Base-by-base conservation (phyloP, 2,888 invertebrate genomes). In the Folsomia manolachei region DNA sequence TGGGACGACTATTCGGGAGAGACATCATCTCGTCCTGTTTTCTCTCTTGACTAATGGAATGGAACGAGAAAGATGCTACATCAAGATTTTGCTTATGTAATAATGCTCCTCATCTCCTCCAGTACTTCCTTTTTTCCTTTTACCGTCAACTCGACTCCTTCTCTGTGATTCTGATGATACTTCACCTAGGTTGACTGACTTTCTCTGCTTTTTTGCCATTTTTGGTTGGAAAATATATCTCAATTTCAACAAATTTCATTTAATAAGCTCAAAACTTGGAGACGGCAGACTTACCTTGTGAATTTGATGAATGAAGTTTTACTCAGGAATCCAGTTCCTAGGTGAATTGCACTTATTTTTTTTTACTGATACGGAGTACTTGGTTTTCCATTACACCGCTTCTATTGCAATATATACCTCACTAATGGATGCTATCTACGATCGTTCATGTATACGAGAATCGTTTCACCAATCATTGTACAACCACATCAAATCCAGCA, bases 21-120 rank as follows among this genome's bases (percentile, higher is more conserved):
- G 56, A 56, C 56, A 56, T 56, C 56, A 56, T 56, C 56, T 56
- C 56, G 18, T 56, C 56, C 11, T 56, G 21, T 56, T 68, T 66
- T 60, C 68, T 53, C 52, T 52, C 24, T 66, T 60, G 60, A 68
- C 68, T 68, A 68, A 68, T 68, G 68, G 60, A 68, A 68, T 60
- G 61, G 68, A 68, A 68, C 68, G 4, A 60, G 19, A 26, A 60
- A 68, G 60, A 60, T 25, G 21, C 62, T 62, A 25, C 25, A 62
- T 62, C 62, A 23, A 62, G 62, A 62, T 62, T 62, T 62, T n/a
- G 7, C 24, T 18, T 62, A 24, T 56, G 56, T n/a, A 56, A 56
- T 56, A 56, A 56, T 56, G 56, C 56, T 4, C 56, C 39, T 14
- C 39, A 39, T 14, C 4, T 14, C 4, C 14, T 9, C 39, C 4